Evolutionary conservation across 2,113 vertebrate species (phyloP), one percentile per base, ranked within the genome.

Genomic region (Ochotona princeps): DNA sequence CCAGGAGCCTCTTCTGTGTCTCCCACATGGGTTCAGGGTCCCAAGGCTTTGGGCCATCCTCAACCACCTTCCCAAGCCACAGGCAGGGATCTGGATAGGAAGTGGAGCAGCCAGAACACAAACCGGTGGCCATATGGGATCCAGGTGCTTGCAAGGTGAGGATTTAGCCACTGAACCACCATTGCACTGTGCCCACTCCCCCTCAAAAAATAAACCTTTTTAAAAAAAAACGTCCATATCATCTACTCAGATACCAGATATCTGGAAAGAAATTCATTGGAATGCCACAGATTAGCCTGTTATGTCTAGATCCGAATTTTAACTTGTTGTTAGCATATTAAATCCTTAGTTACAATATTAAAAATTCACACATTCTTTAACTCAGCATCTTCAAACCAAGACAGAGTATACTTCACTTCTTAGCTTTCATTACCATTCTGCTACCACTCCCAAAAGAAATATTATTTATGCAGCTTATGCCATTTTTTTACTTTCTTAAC

Each of bases 401-500:
- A 20, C 15, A 38, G 10, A 11, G 9, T 15, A 0, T 8, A 30
- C 3, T 78, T 90, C 26, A 61, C 47, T 57, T 18, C 54, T 57
- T 57, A 85, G 74, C 2, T 70, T 92, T 20, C 70, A 14, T 44
- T 81, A 51, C 14, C 54, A 81, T 25, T 3, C 14, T 21, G 28
- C 11, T 57, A 17, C 21, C 63, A 3, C 17, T 13, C 25, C 23
- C 3, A 23, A 90, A 63, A 90, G 35, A 83, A 82, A 76, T 23
- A 63, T 5, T 72, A 17, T 1, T 66, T 25, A 12, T 35, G 70
- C 78, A 60, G 11, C 76, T 87, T 73, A 88, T 21, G 7, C 25
- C 17, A 60, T 76, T 65, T 83, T 83, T 60, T 86, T 70, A 83
- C 11, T 21, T 86, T 91, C 35, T 63, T 60, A 95, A 49, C 4